Evolutionary conservation across 64 coral and sea anemone genomes (phyloP).

Genomic region (Montipora sp.): DNA sequence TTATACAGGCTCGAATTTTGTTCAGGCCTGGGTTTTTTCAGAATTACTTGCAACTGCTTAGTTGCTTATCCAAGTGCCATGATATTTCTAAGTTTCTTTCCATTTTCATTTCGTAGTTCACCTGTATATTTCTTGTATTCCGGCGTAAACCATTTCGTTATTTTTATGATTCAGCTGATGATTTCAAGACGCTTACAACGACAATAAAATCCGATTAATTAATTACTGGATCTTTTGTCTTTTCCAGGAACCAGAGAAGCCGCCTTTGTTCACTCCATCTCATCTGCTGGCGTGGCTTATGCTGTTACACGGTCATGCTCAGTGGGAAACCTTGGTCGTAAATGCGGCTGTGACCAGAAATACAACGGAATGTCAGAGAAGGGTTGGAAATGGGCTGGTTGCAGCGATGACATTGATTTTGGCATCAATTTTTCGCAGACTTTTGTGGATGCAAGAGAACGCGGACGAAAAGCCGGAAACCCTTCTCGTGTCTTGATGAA

Average conservation of each 20-base stretch:
- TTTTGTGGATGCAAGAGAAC: conserved; percentile 93
- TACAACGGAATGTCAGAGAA: conserved; percentile 46
- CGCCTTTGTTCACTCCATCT: conserved; percentile 94
- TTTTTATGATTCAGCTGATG: too few species aligned
- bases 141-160: too few species aligned
- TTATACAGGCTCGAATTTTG: too few species aligned
- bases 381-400: conserved; percentile 89
- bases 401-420: conserved; percentile 90
- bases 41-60: too few species aligned
- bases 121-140: too few species aligned
- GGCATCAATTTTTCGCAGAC: conserved; percentile 80
- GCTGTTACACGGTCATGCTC: conserved; percentile 89
- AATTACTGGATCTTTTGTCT: neutral
- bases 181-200: too few species aligned
- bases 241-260: conserved; percentile 87
- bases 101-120: too few species aligned
- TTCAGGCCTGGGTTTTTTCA: too few species aligned
- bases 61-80: too few species aligned
- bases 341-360: conserved; percentile 86
- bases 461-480: conserved; percentile 68
- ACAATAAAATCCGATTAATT: neutral
- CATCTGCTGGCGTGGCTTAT: conserved; percentile 84
- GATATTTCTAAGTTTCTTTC: too few species aligned
- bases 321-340: conserved; percentile 72
- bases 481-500: conserved; percentile 86